Percentiles rank a stretch among this genome's conserved stretches.
phyloP scores from a whole-genome alignment of 2,888 invertebrate genomes.

The Polydrusus tereticollis region DNA sequence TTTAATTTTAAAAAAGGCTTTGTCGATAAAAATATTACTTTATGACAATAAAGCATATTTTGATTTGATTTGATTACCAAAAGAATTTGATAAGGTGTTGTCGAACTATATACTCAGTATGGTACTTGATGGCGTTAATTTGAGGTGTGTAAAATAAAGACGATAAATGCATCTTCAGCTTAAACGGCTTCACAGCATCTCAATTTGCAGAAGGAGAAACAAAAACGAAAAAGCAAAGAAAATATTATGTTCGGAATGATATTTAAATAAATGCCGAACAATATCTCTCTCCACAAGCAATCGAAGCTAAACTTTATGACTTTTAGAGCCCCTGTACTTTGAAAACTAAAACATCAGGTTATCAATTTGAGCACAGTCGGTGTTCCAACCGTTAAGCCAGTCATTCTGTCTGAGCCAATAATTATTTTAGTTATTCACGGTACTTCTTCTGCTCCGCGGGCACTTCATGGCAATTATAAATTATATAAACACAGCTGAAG shows the following conservation, averaged over 20 bases:
- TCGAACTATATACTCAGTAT: no score
- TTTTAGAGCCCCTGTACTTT: conserved; percentile 27
- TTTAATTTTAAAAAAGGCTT: no score
- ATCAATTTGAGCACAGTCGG: conserved; percentile 64
- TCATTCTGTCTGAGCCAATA: conserved; percentile 63
- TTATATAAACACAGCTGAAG: conserved; percentile 56
- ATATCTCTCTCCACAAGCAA: conserved; percentile 29
- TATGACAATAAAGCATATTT: no score
- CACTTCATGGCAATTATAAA: conserved; percentile 55
- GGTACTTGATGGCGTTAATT: no score
- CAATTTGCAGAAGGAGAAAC: background rate
- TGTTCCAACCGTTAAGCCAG: conserved; percentile 62
- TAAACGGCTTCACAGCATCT: background rate
- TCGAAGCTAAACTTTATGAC: conserved; percentile 41
- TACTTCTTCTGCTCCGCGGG: conserved; percentile 52
- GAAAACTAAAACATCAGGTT: conserved; percentile 59
- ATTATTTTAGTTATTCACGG: conserved; percentile 63
- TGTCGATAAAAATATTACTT: no score
- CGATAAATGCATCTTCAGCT: no score
- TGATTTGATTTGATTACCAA: no score
- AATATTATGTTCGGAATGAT: background rate
- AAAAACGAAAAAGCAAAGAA: background rate
- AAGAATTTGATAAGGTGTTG: no score
- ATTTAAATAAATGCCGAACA: conserved; percentile 9
- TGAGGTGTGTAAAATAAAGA: no score